phyloP scores from a whole-genome alignment of 2,113 vertebrate species.

The Gambusia affinis region DNA sequence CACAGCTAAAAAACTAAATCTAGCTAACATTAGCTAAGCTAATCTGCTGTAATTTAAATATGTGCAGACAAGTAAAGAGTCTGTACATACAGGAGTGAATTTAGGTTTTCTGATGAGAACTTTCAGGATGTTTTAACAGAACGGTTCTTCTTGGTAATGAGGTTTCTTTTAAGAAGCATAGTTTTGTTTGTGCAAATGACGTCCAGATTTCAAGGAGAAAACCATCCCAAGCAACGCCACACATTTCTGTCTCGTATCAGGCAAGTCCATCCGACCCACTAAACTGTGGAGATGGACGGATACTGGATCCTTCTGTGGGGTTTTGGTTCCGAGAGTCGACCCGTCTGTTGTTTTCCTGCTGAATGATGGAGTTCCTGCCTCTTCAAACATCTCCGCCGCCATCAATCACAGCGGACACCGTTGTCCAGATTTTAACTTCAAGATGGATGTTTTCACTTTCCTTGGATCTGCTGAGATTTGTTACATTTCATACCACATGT shows the following conservation, averaged over 20 bases:
- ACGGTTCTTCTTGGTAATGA: too few relatives aligned
- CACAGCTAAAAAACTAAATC: background rate
- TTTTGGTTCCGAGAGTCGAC: background rate
- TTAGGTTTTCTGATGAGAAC: background rate
- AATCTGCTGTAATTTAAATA: background rate
- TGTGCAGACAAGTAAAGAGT: background rate
- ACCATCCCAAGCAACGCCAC: background rate
- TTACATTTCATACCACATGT: slow-evolving; percentile 20
- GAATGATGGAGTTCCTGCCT: slow-evolving; percentile 11
- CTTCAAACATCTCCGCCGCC: slow-evolving; percentile 29
- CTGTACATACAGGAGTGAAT: background rate
- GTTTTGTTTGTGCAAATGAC: background rate
- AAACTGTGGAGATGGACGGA: too few relatives aligned
- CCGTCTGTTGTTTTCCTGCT: background rate
- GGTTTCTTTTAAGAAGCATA: too few relatives aligned
- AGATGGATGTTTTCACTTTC: slow-evolving; percentile 58
- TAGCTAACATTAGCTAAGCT: too few relatives aligned
- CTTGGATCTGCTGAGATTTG: slow-evolving; percentile 34
- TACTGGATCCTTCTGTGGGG: background rate
- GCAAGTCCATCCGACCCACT: background rate
- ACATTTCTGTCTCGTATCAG: background rate
- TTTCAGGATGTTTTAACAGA: too few relatives aligned
- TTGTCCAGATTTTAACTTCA: slow-evolving; percentile 44
- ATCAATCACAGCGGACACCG: slow-evolving; percentile 51
- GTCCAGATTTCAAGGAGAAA: background rate